Base-by-base conservation (phyloP, 53 echinoderm and acorn worm species). In the Actinopyga echinites region DNA sequence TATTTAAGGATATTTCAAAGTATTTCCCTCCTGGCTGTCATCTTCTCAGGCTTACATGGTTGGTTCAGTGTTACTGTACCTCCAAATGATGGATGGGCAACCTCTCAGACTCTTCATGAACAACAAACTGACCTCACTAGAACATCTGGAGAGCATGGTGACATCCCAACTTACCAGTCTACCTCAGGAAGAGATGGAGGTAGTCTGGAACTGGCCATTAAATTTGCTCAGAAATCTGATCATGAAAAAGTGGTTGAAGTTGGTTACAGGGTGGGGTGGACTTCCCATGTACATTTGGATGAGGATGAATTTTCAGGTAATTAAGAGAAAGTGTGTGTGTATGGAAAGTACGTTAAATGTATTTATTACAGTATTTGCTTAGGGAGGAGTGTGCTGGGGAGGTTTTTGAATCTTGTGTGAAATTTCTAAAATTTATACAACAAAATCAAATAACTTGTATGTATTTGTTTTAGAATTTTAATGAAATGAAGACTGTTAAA, bases 181-280 rank as follows among this genome's bases (percentile, higher is more conserved):
- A 67, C 74, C 49, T 57, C 67, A 24, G 79, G 91, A 44, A 79
- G 87, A n/a, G 83, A 86, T 28, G 93, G 87, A 44, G 93, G 93
- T n/a, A 91, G 93, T 58, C 67, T 95, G 23, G 96, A 94, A 75
- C 81, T 94, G 52, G 82, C 81, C 0, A 59, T 96, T 78, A 96
- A 87, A 88, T 92, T 96, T 77, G 93, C 92, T 15, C 96, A 89
- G 35, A 87, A 93, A 44, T 75, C 75, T 31, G 93, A 94, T 57
- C 83, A 88, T 31, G 93, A 92, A 57, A 87, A 86, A 26, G 90
- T 96, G 45, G 64, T 96, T 6, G 83, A 96, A 56, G 92, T 93
- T 40, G 96, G 89, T 1, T 68, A 89, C 33, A 83, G 90, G 75
- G 85, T 96, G 20, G 96, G 96, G 43, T 96, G 96, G 96, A 86